Evolutionary conservation across 2,113 vertebrate genomes (phyloP), one percentile per base, ranked within the genome.

Genomic region (Gorsachius goisagi): DNA sequence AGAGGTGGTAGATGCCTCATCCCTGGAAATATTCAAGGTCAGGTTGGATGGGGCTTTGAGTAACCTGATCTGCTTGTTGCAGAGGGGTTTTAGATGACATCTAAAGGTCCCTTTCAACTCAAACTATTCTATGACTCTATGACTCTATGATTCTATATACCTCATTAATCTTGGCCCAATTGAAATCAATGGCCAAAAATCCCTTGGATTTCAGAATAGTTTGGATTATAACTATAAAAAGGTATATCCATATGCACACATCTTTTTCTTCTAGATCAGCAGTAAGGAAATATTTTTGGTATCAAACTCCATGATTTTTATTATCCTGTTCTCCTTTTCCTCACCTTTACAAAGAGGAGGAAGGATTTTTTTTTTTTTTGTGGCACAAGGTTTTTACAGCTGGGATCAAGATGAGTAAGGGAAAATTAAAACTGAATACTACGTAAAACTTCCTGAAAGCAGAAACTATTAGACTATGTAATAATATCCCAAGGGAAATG

Each of bases 401-500:
- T 78, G 56, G 11, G 20, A 89, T 79, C 41, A 90, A 87, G 69
- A 32, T 64, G 28, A 78, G 9, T 58, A 81, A 87, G 47, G 41
- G 47, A 95, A 93, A 95, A 86, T 59, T 90, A 55, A 77, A 15
- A 28, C 32, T 39, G 58, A 93, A 80, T 39, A 39, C 16, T 68
- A 60, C 72, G 60, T 89, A 85, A 95, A 95, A 95, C 52, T 80
- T 95, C 67, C 88, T 80, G 67, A 73, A 88, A 90, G 28, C 55
- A 88, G 55, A 77, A n/a, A 26, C 8, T 95, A 19, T 77, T 86
- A 77, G 9, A 7, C 14, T 64, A 56, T 50, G 45, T 72, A 88
- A 83, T 76, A 90, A 27, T 85, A 90, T 66, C 63, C 35, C 50
- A 80, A 41, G 41, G 66, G 78, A 94, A 95, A 60, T 24, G 30